Base-by-base conservation (phyloP, 2,888 invertebrate species). In the Macropis europaea region DNA sequence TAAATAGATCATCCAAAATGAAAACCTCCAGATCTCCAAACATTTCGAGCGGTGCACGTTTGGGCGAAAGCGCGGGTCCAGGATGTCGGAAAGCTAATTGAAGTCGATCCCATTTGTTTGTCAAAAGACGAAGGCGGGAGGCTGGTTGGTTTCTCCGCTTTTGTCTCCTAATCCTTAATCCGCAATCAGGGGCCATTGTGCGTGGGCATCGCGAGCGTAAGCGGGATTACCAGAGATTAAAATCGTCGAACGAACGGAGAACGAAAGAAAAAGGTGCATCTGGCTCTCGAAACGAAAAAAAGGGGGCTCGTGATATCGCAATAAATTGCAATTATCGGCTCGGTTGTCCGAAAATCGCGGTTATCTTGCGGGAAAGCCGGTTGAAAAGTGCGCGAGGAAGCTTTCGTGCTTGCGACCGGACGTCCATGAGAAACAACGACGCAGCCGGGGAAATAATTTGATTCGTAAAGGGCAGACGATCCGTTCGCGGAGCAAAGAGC, bases 101-200 rank as follows among this genome's bases (percentile, higher is more conserved):
- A 59, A 70, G 53, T 48, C 59, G 66, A 59, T 57, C 52, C 63
- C 67, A 56, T 73, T 73, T 73, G 61, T 70, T 73, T 54, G 64
- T 60, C 69, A 62, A 61, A 60, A n/a, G n/a, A n/a, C n/a, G 61
- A 48, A 30, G 63, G 38, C 28, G 70, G 42, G 38, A 50, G 70
- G 53, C 36, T 36, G 32, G 30, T n/a, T n/a, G 34, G 42, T 53
- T 38, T 54, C 53, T 17, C 26, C 57, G 52, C 86, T 82, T 87
- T 88, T 88, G 84, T 85, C 85, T 86, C 81, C 77, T 86, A 86
- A 85, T 85, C 84, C 85, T 84, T 88, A 87, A 87, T 87, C 87
- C 88, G 86, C 87, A 88, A 88, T 88, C 88, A 88, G 86, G 82
- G 80, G 77, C 86, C 84, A 88, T 88, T 88, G 88, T 87, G 83